Evolutionary conservation across 1,140 invertebrate species (phyloP), one percentile per base, ranked within the genome.

Genomic region (Phymastichus coffea): DNA sequence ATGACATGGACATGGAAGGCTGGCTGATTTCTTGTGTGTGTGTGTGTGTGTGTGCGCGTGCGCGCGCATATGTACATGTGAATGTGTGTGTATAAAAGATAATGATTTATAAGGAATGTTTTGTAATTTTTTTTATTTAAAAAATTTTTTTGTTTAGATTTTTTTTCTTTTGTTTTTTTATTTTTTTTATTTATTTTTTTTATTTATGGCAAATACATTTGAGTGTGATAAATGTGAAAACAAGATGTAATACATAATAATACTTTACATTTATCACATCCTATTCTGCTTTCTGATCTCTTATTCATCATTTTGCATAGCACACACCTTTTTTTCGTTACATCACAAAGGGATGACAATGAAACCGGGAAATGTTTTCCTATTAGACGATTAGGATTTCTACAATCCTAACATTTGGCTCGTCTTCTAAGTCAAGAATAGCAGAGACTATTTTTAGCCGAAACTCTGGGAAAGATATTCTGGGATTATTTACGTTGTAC

Each of bases 381-480:
- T 44, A 44, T 44, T 10, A 44, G 41, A 46, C 44, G 44, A 14
- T 26, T 46, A 46, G 44, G 44, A 15, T n/a, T n/a, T n/a, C n/a
- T n/a, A 46, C 7, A 26, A n/a, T 8, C 44, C 44, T 41, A 20
- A 26, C 14, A 17, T 17, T 40, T 23, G 41, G 22, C 25, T 26
- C 44, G n/a, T 46, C 44, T 46, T 46, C 1, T 15, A 46, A 46
- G n/a, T 8, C 14, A 46, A 26, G 25, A 46, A 26, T 46, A 26
- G 14, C 1, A 15, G 25, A 28, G 15, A 49, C 33, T 28, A 57
- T 25, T 48, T 49, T 14, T 28, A 49, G 23, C 4, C 44, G 44
- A 57, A 57, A 57, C 10, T 41, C 55, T 40, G 46, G 55, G 25
- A 49, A 49, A 22, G 46, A 49, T 57, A 37, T 49, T 19, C 47